Evolutionary conservation across 2,888 invertebrate genomes (phyloP).

Genomic region (Flexamia atlantica): DNA sequence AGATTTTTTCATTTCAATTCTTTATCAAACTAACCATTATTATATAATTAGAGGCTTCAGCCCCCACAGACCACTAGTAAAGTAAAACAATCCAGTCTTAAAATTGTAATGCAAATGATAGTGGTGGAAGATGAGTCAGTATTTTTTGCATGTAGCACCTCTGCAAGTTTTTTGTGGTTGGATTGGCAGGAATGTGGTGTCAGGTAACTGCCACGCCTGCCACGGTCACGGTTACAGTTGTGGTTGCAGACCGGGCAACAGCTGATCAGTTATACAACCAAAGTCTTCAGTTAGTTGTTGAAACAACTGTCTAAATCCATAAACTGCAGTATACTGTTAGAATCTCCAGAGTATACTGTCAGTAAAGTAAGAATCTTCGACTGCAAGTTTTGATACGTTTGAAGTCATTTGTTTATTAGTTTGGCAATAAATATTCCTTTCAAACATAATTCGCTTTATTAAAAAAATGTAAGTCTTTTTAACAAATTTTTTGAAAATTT

Average conservation of each 20-base stretch:
- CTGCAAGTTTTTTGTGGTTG: constrained; percentile 4
- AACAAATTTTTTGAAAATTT: too few relatives aligned
- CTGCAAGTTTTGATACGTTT: too few relatives aligned
- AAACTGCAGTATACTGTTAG: background rate
- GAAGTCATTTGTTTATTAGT: too few relatives aligned
- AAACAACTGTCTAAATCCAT: background rate
- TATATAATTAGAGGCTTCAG: too few relatives aligned
- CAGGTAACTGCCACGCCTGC: constrained; percentile 16
- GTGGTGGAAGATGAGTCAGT: background rate
- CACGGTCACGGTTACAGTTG: constrained; percentile 24
- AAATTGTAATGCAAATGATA: background rate
- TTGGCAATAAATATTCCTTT: too few relatives aligned
- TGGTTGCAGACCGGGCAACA: constrained; percentile 9
- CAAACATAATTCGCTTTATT: too few relatives aligned
- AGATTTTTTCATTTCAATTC: too few relatives aligned
- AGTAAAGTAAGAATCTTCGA: too few relatives aligned
- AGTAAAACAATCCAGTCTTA: background rate
- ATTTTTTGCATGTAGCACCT: constrained; percentile 1
- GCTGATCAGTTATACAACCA: background rate
- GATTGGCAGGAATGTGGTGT: constrained; percentile 21
- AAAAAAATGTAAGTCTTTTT: too few relatives aligned
- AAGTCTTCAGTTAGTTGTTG: background rate
- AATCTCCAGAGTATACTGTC: too few relatives aligned
- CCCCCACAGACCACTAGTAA: too few relatives aligned
- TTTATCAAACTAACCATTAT: too few relatives aligned